Base-by-base conservation (phyloP, 2,113 vertebrate genomes). In the Polypterus senegalus region DNA sequence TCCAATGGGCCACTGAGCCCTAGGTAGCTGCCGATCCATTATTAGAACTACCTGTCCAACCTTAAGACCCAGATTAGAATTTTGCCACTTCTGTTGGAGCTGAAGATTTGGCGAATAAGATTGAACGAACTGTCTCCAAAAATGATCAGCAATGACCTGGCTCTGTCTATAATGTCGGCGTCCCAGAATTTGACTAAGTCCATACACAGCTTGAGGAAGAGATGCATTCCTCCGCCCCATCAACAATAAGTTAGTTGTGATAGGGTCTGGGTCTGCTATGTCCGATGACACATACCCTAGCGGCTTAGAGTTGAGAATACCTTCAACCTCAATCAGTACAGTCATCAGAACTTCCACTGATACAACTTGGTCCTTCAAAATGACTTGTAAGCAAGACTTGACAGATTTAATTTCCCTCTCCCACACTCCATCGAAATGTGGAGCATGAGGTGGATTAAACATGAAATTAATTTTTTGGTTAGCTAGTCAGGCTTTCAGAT, bases 81-180 rank as follows among this genome's bases (percentile, higher is more conserved):
- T 49, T 6, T 45, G 45, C 64, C 64, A 65, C 45, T 66, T 65
- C 11, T 65, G 47, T 45, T 44, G 3, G 3, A 3, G 44, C 9
- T 61, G 64, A 6, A 65, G 43, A 48, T 3, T 4, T 3, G 64
- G 64, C 8, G 61, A n/a, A 48, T 65, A 49, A 9, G 51, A 8
- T 3, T 7, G 10, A 4, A 65, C 1, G 8, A 65, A 65, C 4
- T 27, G 27, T 6, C 10, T n/a, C 58, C 57, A 66, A 56, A 66
- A 66, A n/a, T 53, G 45, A 10, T 62, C 48, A 2, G 46, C 61
- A 8, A 67, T 56, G 46, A 60, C 52, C 44, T 67, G 65, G 5
- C 61, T 54, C 9, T 53, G 61, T 45, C 51, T 63, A 44, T 7
- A 51, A 7, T 9, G 49, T 6, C 2, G 49, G 9, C 9, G 6